phyloP scores from a whole-genome alignment of 2,888 invertebrate genomes.

The Ephialtes manifestator region DNA sequence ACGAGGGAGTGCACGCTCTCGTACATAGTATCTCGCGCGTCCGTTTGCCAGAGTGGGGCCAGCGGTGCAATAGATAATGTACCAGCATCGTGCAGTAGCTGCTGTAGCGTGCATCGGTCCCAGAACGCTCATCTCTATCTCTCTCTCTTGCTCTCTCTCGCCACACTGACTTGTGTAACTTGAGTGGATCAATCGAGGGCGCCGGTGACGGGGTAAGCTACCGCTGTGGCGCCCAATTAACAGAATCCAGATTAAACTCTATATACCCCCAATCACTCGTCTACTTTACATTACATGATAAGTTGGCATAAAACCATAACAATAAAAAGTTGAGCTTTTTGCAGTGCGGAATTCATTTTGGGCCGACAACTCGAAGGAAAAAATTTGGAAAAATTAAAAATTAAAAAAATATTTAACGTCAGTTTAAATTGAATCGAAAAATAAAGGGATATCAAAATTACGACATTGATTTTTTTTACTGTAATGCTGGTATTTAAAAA shows the following conservation, averaged over 20 bases:
- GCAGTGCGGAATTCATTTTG: no score
- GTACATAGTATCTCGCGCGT: conserved; percentile 43
- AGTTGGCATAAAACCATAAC: neutral
- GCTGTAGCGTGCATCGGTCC: conserved; percentile 5
- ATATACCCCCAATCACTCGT: conserved; percentile 1
- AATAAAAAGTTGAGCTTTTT: no score
- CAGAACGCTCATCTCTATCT: conserved; percentile 3
- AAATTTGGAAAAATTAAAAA: no score
- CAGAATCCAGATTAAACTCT: conserved; percentile 49
- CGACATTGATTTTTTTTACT: no score
- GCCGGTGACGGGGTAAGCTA: conserved; percentile 13
- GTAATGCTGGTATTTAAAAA: no score
- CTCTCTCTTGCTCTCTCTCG: conserved; percentile 1
- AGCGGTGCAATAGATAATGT: conserved; percentile 56
- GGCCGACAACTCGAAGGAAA: no score
- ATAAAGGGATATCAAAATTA: no score
- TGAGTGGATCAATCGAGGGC: conserved; percentile 57
- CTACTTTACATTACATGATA: neutral
- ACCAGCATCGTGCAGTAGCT: conserved; percentile 28
- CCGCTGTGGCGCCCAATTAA: conserved; percentile 59
- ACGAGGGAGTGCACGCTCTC: conserved; percentile 52
- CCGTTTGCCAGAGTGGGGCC: conserved; percentile 23
- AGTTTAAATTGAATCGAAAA: no score
- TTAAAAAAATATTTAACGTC: no score
- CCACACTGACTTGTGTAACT: conserved; percentile 51